Percentiles rank a stretch among this genome's conserved stretches.
These are phyloP conservation scores for Terebella lapidaria DNA, from an alignment of 2,888 invertebrate species.

Conservation along the genomic window DNA sequence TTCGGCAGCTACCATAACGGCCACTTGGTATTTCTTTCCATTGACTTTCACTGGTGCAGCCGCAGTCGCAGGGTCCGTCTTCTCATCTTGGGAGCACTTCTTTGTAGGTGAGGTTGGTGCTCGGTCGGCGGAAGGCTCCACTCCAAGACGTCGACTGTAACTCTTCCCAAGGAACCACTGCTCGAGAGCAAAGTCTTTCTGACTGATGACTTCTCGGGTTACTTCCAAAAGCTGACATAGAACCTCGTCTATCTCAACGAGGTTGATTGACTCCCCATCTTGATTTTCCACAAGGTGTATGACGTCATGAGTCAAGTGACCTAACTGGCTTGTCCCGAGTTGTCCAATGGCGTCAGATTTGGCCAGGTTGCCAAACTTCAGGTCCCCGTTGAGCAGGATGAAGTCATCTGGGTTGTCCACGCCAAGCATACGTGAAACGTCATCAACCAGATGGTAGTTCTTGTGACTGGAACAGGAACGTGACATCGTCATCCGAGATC, in stretches of 20 bases:
- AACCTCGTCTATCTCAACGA: not conserved
- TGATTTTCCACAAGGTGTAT: not conserved
- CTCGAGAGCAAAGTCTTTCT: no score
- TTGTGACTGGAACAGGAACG: not conserved
- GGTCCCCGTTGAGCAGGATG: not conserved
- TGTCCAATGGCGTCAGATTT: not conserved
- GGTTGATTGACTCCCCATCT: not conserved
- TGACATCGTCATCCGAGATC: no score
- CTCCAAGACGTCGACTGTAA: no score
- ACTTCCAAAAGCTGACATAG: not conserved
- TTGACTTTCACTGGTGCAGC: no score
- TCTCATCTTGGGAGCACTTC: no score
- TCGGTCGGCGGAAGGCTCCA: no score
- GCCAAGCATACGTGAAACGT: not conserved
- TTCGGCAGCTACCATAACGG: no score
- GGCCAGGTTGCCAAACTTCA: not conserved
- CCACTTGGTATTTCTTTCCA: no score
- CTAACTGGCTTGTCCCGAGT: not conserved
- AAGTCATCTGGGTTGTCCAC: not conserved
- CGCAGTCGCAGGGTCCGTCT: no score
- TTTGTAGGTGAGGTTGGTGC: no score
- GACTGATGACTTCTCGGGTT: no score
- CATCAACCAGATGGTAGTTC: not conserved
- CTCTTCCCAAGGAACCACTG: no score
- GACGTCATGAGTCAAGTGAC: not conserved